phyloP scores from a whole-genome alignment of 2,797 vertebrate species.

The Merluccius polli region DNA sequence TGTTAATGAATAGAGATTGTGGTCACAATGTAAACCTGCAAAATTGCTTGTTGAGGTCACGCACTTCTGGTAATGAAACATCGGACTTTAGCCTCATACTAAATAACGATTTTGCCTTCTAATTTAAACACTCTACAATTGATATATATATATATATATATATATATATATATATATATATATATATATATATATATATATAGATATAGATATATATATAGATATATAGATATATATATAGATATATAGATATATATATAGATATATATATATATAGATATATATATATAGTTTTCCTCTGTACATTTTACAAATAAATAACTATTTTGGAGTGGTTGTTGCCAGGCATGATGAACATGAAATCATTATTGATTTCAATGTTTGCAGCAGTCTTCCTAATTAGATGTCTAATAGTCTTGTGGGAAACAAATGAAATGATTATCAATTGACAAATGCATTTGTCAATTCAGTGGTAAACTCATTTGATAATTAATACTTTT shows the following conservation, averaged over 20 bases:
- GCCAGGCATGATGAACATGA: not conserved
- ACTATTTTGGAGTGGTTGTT: constrained; percentile 14
- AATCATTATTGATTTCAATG: too few relatives aligned
- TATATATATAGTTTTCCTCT: constrained; percentile 27
- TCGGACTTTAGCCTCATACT: constrained; percentile 16
- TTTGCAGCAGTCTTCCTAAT: too few relatives aligned
- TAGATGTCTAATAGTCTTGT: too few relatives aligned
- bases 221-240: constrained; percentile 22
- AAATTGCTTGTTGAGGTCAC: constrained; percentile 18
- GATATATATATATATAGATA: too few relatives aligned
- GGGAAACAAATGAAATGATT: too few relatives aligned
- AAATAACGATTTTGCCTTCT: constrained; percentile 44
- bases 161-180: too few relatives aligned
- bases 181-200: too few relatives aligned
- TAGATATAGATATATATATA: too few relatives aligned
- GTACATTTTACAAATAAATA: constrained; percentile 59
- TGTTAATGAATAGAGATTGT: constrained; percentile 4
- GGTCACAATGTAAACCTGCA: constrained; percentile 4
- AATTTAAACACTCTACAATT: constrained; percentile 35
- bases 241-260: too few relatives aligned
- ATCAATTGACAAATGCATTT: too few relatives aligned
- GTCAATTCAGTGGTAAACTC: not conserved
- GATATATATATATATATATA: too few relatives aligned
- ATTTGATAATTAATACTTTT: not conserved
- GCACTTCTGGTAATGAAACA: constrained; percentile 8